Base-by-base conservation (phyloP, 2,113 vertebrate genomes). In the Sorex fumeus region DNA sequence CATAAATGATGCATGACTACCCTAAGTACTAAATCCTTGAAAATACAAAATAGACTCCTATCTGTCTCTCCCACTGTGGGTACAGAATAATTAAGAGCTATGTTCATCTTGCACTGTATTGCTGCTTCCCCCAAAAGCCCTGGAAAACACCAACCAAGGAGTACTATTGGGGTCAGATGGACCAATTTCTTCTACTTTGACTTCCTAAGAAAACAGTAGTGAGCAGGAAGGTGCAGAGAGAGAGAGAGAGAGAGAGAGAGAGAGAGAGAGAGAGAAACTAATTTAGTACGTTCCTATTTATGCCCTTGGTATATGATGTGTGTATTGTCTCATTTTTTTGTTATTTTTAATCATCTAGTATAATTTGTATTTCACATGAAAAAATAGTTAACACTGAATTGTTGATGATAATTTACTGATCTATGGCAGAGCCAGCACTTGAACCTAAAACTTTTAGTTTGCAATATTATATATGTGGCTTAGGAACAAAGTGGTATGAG, bases 161-260 rank as follows among this genome's bases (percentile, higher is more conserved):
- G 30, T 3, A 12, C 36, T n/a, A 6, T 8, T 64, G 69, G 36
- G 80, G 47, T 79, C 69, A 13, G 43, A 32, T 3, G 0, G 67
- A 64, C 60, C n/a, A n/a, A 15, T 3, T 69, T 6, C 72, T 57
- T 93, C 71, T 19, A 6, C 85, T 78, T 40, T 45, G 76, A 83
- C 57, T 86, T 89, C 32, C 85, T 36, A 23, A 88, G 93, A 45
- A 83, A 89, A 78, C 7, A n/a, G 76, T 9, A 25, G 76, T 40
- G 9, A 23, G 36, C 70, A 77, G 66, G 43, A 9, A 32, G 3
- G 3, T 10, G 9, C 13, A 6, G 11, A n/a, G 1, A 23, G 71
- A 83, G n/a, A n/a, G 78, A 69, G 13, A 66, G 27, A 77, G 6
- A 28, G 12, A 34, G n/a, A 30, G 10, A 84, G 21, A 86, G 67